Conservation (phyloP, 2,113 vertebrate species). For the Ageneiosus marmoratus region DNA sequence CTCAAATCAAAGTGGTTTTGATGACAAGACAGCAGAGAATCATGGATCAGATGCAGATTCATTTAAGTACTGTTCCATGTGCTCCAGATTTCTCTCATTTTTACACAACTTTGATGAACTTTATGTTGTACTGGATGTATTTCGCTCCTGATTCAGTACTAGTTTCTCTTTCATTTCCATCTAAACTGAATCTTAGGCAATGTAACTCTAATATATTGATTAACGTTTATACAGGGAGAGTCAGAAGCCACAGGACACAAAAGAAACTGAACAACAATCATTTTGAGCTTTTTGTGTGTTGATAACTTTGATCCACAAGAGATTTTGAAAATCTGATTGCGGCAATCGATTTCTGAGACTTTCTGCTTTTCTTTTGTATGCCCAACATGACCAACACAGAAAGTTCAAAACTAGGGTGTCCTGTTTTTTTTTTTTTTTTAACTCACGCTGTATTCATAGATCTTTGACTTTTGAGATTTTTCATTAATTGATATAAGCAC, state of each 20-base stretch:
- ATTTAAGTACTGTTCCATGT: not conserved
- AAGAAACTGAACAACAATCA: too few species aligned
- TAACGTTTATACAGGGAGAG: too few species aligned
- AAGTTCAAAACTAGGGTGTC: too few species aligned
- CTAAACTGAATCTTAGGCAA: not conserved
- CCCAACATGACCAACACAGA: too few species aligned
- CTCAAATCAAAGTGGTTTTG: not conserved
- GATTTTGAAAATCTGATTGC: too few species aligned
- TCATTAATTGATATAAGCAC: not conserved
- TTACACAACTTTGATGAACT: not conserved
- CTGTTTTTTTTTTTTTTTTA: too few species aligned
- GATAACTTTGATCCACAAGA: too few species aligned
- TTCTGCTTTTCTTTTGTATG: too few species aligned
- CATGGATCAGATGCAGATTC: not conserved
- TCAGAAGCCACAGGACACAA: too few species aligned
- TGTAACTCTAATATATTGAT: not conserved
- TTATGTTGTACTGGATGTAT: not conserved
- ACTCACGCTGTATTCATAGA: not conserved
- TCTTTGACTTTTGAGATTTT: not conserved
- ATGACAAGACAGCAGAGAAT: not conserved
- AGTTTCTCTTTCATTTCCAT: not conserved
- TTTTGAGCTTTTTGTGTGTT: too few species aligned
- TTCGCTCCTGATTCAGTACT: not conserved
- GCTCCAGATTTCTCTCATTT: not conserved
- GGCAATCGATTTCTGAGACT: too few species aligned